Percentiles rank a stretch among this genome's conserved stretches.
phyloP scores from a whole-genome alignment of 2,888 invertebrate species.

The Napeogenes sylphis region DNA sequence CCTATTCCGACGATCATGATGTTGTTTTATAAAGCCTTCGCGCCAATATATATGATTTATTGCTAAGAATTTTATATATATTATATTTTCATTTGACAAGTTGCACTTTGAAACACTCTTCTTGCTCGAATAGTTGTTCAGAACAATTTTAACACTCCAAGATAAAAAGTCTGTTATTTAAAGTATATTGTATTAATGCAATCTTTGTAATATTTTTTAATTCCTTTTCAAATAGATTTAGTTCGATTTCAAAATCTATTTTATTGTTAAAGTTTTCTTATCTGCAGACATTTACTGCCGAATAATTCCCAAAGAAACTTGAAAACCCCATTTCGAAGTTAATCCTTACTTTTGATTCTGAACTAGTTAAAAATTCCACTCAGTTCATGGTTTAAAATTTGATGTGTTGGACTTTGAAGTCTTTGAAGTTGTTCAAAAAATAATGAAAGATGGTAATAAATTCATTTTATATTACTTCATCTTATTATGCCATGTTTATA shows the following conservation, averaged over 20 bases:
- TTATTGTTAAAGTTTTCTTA: neutral
- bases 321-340: constrained; percentile 7
- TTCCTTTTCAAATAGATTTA: neutral
- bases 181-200: too few relatives aligned
- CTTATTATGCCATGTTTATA: neutral
- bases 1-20: too few relatives aligned
- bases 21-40: too few relatives aligned
- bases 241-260: neutral
- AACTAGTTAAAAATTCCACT: constrained; percentile 16
- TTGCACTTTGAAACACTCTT: too few relatives aligned
- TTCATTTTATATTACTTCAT: neutral
- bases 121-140: too few relatives aligned
- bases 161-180: too few relatives aligned
- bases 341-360: constrained; percentile 8
- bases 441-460: neutral
- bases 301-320: constrained; percentile 7
- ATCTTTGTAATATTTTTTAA: too few relatives aligned
- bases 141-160: too few relatives aligned
- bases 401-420: constrained; percentile 6
- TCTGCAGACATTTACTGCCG: constrained; percentile 1
- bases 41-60: too few relatives aligned
- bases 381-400: constrained; percentile 14
- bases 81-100: too few relatives aligned
- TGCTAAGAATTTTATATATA: too few relatives aligned
- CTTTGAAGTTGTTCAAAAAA: neutral